Percentiles rank a stretch among this genome's conserved stretches.
Conservation (phyloP, 30 jellyfish, hydroid and myxozoan genomes). For the Phacellophora camtschatica region DNA sequence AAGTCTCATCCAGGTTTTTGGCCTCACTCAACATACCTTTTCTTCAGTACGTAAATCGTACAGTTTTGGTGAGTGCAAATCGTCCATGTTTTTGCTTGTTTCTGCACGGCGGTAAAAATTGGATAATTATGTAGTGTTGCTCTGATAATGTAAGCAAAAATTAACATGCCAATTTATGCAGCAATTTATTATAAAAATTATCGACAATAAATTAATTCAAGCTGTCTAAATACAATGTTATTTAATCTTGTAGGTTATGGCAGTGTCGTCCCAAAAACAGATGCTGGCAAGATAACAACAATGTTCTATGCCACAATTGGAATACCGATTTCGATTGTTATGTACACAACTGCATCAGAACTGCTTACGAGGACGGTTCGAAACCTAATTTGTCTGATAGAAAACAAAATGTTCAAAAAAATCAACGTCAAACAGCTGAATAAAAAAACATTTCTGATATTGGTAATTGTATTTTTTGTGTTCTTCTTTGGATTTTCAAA, state of each 20-base stretch:
- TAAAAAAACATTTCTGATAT: neutral
- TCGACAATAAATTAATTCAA: no score
- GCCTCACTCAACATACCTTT: no score
- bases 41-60: no score
- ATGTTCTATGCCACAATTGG: slow-evolving; percentile 38
- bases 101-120: no score
- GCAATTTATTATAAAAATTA: no score
- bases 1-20: no score
- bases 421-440: neutral
- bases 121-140: no score
- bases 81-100: no score
- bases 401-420: neutral
- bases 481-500: neutral
- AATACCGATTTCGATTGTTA: slow-evolving; percentile 27
- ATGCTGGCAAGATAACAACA: slow-evolving; percentile 28
- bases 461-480: neutral
- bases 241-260: slow-evolving; percentile 19
- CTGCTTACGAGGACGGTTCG: slow-evolving; percentile 1
- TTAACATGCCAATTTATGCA: no score
- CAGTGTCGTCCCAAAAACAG: slow-evolving; percentile 36
- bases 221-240: neutral
- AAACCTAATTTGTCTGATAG: neutral
- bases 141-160: no score
- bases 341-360: slow-evolving; percentile 43
- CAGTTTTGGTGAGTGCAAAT: no score